Conservation (phyloP, 2,113 vertebrate species). For the Ceratotherium simum region DNA sequence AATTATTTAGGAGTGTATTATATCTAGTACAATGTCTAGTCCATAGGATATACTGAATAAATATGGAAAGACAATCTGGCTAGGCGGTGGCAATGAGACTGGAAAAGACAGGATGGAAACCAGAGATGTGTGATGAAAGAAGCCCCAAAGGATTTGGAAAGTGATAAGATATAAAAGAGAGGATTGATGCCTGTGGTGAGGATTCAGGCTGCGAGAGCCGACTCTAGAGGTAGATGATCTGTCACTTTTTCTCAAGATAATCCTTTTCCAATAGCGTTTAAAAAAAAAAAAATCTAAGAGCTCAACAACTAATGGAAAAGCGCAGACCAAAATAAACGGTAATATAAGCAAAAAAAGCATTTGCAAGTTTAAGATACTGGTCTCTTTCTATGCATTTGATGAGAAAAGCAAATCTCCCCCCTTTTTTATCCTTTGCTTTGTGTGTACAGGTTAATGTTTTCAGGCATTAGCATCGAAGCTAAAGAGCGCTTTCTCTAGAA, state of each 20-base stretch:
- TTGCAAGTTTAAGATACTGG: background rate
- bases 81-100: background rate
- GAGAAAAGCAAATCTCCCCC: background rate
- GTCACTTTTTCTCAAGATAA: background rate
- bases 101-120: background rate
- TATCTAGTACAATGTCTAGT: background rate
- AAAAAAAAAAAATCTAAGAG: background rate
- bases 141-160: background rate
- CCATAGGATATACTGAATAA: background rate
- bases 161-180: background rate
- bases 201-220: background rate
- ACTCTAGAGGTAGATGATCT: background rate
- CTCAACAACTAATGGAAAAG: background rate
- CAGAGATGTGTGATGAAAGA: background rate
- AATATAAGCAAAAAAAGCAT: background rate
- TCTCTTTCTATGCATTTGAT: background rate
- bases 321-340: background rate
- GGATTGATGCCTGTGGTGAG: background rate
- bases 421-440: background rate
- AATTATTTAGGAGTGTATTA: background rate
- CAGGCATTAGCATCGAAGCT: constrained; percentile 34
- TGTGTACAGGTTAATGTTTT: background rate
- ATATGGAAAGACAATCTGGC: background rate
- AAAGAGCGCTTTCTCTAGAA: constrained; percentile 11
- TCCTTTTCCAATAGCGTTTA: background rate